These are phyloP conservation scores for Epistrophe grossulariae DNA, from an alignment of 2,888 invertebrate species.

Conservation along the genomic window DNA sequence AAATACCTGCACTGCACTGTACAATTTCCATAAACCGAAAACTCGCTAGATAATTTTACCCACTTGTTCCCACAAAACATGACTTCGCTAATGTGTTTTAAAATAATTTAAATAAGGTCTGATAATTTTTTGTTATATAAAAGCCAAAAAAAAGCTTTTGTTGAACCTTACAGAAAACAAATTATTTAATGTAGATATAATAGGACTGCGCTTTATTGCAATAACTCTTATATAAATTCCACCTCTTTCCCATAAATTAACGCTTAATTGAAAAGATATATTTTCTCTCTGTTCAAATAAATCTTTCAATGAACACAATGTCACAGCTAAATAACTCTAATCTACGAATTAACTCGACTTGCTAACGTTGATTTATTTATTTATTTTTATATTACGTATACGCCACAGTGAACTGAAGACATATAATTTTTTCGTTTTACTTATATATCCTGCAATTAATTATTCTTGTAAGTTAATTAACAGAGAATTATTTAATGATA, in stretches of 20 bases:
- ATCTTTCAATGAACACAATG: neutral
- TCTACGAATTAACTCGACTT: neutral
- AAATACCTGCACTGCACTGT: too few species aligned
- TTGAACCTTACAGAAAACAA: too few species aligned
- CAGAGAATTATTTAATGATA: constrained; percentile 6
- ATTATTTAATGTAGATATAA: too few species aligned
- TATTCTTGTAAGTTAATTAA: neutral
- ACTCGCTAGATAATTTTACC: too few species aligned
- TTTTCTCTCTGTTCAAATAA: neutral
- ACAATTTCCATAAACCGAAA: too few species aligned
- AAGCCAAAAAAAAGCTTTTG: too few species aligned
- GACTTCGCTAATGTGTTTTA: too few species aligned
- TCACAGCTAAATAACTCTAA: neutral
- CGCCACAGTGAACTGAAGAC: neutral
- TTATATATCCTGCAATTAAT: neutral
- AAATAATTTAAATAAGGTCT: too few species aligned
- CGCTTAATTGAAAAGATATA: neutral
- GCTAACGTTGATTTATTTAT: neutral
- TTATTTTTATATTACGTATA: neutral
- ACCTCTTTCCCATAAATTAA: neutral
- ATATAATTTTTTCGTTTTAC: neutral
- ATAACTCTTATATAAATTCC: neutral
- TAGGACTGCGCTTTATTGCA: too few species aligned
- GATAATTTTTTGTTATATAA: too few species aligned
- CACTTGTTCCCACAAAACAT: too few species aligned